Conservation (phyloP, 1,140 invertebrate genomes). For the Epicauta chinensis region DNA sequence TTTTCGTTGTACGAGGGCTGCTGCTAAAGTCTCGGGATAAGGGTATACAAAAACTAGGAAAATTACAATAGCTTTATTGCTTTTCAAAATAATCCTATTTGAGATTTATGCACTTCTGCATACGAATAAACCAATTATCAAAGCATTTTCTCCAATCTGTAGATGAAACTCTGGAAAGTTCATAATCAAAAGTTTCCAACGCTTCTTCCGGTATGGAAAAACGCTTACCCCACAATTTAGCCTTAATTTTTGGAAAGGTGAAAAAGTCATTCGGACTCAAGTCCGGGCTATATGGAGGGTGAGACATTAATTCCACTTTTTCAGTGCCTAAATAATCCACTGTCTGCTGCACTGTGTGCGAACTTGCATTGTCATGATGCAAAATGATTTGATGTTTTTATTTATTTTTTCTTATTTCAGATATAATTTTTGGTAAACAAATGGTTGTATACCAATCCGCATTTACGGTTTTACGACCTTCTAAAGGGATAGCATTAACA, state of each 20-base stretch:
- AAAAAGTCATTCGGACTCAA: constrained; percentile 40
- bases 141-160: too few relatives aligned
- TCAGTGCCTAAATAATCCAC: constrained; percentile 5
- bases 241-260: constrained; percentile 37
- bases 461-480: constrained; percentile 22
- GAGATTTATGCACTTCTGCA: too few relatives aligned
- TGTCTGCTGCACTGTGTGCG: constrained; percentile 15
- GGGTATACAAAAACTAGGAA: too few relatives aligned
- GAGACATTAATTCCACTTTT: constrained; percentile 16
- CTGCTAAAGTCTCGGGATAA: too few relatives aligned
- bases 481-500: constrained; percentile 14
- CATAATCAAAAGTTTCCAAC: neutral
- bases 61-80: too few relatives aligned
- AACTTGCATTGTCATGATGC: constrained; percentile 22
- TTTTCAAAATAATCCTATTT: too few relatives aligned
- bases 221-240: constrained; percentile 31
- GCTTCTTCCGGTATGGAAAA: constrained; percentile 27
- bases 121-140: too few relatives aligned
- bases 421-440: constrained; percentile 14
- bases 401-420: constrained; percentile 7
- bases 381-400: constrained; percentile 11
- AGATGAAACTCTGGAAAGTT: too few relatives aligned
- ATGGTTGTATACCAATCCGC: constrained; percentile 23
- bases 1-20: too few relatives aligned
- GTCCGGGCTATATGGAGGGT: constrained; percentile 39